Conservation (phyloP, 2,797 vertebrate genomes). For the Eremophila alpestris region DNA sequence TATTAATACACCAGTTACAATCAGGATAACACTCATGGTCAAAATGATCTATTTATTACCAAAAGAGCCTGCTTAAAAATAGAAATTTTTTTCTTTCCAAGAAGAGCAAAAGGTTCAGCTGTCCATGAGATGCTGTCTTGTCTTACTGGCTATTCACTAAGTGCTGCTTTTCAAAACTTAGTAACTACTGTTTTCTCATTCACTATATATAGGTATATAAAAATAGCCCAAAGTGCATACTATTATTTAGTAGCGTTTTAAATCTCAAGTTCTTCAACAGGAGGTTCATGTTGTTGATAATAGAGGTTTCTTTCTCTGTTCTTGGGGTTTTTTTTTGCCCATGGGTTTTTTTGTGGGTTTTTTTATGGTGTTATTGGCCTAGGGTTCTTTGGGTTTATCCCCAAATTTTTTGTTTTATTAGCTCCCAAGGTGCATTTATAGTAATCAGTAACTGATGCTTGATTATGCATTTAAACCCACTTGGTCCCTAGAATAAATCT, state of each 20-base stretch:
- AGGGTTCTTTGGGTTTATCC: background rate
- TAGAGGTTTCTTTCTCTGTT: background rate
- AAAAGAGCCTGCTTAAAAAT: background rate
- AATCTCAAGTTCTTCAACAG: background rate
- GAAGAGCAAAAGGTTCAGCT: background rate
- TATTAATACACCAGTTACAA: background rate
- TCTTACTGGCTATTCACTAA: background rate
- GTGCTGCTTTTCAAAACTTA: background rate
- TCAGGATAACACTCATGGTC: background rate
- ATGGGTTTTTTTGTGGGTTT: rapidly evolving
- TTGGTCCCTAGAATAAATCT: background rate
- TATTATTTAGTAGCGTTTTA: background rate
- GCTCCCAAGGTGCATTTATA: background rate
- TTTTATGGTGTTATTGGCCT: background rate
- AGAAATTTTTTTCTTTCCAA: background rate
- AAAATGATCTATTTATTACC: background rate
- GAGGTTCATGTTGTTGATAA: background rate
- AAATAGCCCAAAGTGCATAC: background rate
- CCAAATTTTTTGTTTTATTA: background rate
- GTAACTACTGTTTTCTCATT: background rate
- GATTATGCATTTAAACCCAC: background rate
- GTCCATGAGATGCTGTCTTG: background rate
- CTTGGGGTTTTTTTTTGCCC: background rate
- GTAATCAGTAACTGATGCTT: background rate
- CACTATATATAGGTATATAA: background rate